Evolutionary conservation across 1,140 invertebrate genomes (phyloP), one percentile per base, ranked within the genome.

Genomic region (Megathymus violae): DNA sequence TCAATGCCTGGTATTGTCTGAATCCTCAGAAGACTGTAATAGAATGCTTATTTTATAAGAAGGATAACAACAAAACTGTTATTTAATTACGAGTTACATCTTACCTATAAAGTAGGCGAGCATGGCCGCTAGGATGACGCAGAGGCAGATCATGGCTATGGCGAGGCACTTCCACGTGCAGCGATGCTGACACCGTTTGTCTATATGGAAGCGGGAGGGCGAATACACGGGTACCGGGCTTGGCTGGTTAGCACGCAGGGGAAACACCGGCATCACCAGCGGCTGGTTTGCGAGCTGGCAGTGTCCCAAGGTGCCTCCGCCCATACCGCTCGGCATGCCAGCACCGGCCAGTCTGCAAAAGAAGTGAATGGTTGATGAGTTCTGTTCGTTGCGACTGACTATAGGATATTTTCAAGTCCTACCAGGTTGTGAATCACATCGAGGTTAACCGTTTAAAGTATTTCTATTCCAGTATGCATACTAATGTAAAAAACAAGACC

Each of bases 161-260:
- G 96, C 96, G 82, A 97, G 95, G 91, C 97, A 98, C 91, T 97
- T 97, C 98, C 98, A 99, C 76, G 97, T 97, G 93, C 97, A 98
- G 64, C 96, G 93, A 80, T 97, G 96, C 79, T 97, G 96, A 90
- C 97, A 97, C 64, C 96, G 94, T 91, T 98, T 98, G 92, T 97
- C 96, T 92, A 98, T 96, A 92, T 97, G 96, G 92, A 98, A 97
- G 82, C 97, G 95, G 67, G 97, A 97, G 78, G 96, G 96, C 67
- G 96, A 97, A 92, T 97, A 96, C 76, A 96, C 94, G 46, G 95
- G 94, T 71, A 95, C 94, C 50, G 94, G 93, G 66, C 94, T 93
- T 60, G 94, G 94, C 76, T 94, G 93, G 76, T 93, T 93, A 80
- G 94, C 93, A 70, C 95, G 92, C 69, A 95, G 92, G 4, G 95